phyloP scores from a whole-genome alignment of 1,140 invertebrate genomes.

The Listronotus bonariensis region DNA sequence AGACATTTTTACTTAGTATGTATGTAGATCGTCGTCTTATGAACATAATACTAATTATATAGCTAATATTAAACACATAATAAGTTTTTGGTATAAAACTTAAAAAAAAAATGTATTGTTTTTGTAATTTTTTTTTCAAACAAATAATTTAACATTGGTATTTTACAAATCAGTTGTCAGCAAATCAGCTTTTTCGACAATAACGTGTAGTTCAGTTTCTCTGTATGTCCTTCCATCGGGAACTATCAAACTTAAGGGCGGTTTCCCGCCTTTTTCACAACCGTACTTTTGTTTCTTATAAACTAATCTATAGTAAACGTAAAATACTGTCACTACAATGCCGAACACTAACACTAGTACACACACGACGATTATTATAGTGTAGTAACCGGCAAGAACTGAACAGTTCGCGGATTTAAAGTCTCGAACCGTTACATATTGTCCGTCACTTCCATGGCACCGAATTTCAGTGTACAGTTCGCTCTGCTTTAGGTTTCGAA shows the following conservation, averaged over 20 bases:
- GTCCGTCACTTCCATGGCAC: conserved; percentile 40
- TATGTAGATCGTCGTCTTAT: too few relatives aligned
- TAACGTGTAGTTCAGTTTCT: conserved; percentile 82
- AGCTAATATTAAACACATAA: too few relatives aligned
- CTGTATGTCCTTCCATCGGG: conserved; percentile 79
- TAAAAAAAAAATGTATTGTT: too few relatives aligned
- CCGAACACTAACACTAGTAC: conserved; percentile 40
- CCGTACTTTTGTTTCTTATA: conserved; percentile 53
- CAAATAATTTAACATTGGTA: background rate
- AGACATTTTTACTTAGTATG: too few relatives aligned
- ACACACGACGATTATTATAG: conserved; percentile 45
- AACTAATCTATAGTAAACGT: conserved; percentile 45
- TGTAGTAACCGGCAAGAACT: conserved; percentile 42
- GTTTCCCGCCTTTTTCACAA: conserved; percentile 56
- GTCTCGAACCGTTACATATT: conserved; percentile 44
- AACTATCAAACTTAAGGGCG: conserved; percentile 65
- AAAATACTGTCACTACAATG: conserved; percentile 40
- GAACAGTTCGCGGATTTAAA: conserved; percentile 47
- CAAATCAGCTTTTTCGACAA: conserved; percentile 79
- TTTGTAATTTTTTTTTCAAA: too few relatives aligned
- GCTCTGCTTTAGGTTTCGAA: conserved; percentile 43
- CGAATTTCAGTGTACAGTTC: conserved; percentile 46
- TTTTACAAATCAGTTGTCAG: conserved; percentile 75
- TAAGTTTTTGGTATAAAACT: too few relatives aligned
- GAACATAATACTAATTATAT: too few relatives aligned